These are phyloP conservation scores for Troides helena DNA, from an alignment of 2,888 invertebrate genomes.

Conservation along the genomic window DNA sequence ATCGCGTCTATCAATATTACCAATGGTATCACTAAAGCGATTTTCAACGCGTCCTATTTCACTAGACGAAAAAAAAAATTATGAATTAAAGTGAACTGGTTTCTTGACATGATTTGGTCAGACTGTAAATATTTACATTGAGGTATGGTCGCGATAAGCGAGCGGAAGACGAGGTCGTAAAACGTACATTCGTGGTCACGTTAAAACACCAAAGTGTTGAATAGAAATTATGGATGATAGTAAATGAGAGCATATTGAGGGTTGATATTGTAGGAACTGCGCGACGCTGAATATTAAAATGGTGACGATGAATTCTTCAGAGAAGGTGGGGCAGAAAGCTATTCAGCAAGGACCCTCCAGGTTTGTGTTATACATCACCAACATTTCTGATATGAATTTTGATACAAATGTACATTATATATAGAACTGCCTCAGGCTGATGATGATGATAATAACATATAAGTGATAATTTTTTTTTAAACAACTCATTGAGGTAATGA, in stretches of 20 bases:
- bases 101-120: not conserved
- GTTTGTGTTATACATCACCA: constrained; percentile 39
- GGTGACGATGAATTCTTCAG: constrained; percentile 78
- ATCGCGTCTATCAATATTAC: not conserved
- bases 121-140: constrained; percentile 12
- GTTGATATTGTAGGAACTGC: not conserved
- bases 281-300: constrained; percentile 51
- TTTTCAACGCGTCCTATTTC: too few species aligned
- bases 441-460: too few species aligned
- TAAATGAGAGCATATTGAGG: not conserved
- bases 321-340: constrained; percentile 78
- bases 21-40: too few species aligned
- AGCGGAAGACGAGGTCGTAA: constrained; percentile 6
- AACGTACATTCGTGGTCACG: constrained; percentile 6
- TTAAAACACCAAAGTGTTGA: not conserved
- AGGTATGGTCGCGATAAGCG: not conserved
- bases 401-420: too few species aligned
- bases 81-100: too few species aligned
- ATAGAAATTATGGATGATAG: not conserved
- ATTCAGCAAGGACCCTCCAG: constrained; percentile 77
- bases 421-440: too few species aligned
- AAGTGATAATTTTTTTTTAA: too few species aligned
- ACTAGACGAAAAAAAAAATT: too few species aligned
- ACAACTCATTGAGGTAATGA: too few species aligned
- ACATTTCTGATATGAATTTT: not conserved